Percentiles rank a stretch among this genome's conserved stretches.
phyloP scores from a whole-genome alignment of 2,113 vertebrate species.

The Kryptolebias marmoratus region DNA sequence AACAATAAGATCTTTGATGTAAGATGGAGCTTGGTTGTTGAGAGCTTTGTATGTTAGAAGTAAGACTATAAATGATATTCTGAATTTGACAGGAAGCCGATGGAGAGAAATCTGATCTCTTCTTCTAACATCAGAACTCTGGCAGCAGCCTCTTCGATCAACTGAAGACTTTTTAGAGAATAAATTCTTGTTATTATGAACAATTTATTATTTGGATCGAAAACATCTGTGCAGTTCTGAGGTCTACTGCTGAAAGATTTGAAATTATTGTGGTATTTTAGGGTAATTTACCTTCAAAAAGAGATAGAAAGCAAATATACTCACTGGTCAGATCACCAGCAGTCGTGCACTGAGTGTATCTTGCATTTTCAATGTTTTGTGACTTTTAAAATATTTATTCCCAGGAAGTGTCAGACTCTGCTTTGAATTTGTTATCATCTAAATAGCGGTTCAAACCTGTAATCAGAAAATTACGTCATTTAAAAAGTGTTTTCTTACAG shows the following conservation, averaged over 20 bases:
- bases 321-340: background rate
- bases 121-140: too few species aligned
- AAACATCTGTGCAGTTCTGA: background rate
- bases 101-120: too few species aligned
- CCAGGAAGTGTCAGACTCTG: background rate
- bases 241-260: conserved; percentile 41
- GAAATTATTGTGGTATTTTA: background rate
- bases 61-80: too few species aligned
- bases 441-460: background rate
- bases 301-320: too few species aligned
- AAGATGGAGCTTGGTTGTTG: too few species aligned
- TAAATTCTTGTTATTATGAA: background rate
- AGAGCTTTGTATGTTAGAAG: too few species aligned
- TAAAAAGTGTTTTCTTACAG: background rate
- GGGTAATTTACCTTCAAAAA: too few species aligned
- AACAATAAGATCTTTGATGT: too few species aligned
- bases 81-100: too few species aligned
- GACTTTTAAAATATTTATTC: conserved; percentile 3
- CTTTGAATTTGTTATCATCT: background rate
- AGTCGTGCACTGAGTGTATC: background rate
- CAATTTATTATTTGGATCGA: background rate
- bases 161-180: too few species aligned
- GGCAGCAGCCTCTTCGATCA: too few species aligned
- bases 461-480: background rate
- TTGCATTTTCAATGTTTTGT: background rate